Base-by-base conservation (phyloP, 2,888 invertebrate species). In the Caenorhabditis virilis region DNA sequence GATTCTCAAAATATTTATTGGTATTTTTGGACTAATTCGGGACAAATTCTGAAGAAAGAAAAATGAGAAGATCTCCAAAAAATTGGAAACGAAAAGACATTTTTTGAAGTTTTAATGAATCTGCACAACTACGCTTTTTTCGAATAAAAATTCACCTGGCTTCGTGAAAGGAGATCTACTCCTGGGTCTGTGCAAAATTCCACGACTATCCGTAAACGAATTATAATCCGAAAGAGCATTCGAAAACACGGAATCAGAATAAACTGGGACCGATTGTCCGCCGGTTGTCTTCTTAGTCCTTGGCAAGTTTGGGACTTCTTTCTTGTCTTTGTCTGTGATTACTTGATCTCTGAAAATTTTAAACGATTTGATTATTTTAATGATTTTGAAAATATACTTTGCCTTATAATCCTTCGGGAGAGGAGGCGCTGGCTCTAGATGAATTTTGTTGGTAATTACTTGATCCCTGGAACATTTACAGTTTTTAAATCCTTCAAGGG, bases 81-180 rank as follows among this genome's bases (percentile, higher is more conserved):
- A n/a, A n/a, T n/a, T n/a, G n/a, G n/a, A n/a, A n/a, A n/a, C n/a
- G n/a, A n/a, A n/a, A n/a, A n/a, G n/a, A n/a, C n/a, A n/a, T n/a
- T n/a, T n/a, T n/a, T n/a, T n/a, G n/a, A n/a, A n/a, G n/a, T n/a
- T n/a, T n/a, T n/a, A n/a, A n/a, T n/a, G n/a, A n/a, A n/a, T n/a
- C n/a, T n/a, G n/a, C n/a, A n/a, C n/a, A n/a, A n/a, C n/a, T n/a
- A n/a, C n/a, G n/a, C 5, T 9, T 36, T 36, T 15, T 5, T 15
- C 16, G 7, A n/a, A n/a, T n/a, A 11, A 42, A 18, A 35, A 49
- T 45, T 33, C 49, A 69, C 74, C 77, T 2, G 78, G 78, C 43
- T 78, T 78, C 1, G 78, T 74, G 74, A 78, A 78, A 22, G 78
- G 78, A 3, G 78, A 78, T 18, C 77, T 49, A 33, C 72, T 73